Evolutionary conservation across 2,113 vertebrate species (phyloP).

Genomic region (Corythaixoides concolor): DNA sequence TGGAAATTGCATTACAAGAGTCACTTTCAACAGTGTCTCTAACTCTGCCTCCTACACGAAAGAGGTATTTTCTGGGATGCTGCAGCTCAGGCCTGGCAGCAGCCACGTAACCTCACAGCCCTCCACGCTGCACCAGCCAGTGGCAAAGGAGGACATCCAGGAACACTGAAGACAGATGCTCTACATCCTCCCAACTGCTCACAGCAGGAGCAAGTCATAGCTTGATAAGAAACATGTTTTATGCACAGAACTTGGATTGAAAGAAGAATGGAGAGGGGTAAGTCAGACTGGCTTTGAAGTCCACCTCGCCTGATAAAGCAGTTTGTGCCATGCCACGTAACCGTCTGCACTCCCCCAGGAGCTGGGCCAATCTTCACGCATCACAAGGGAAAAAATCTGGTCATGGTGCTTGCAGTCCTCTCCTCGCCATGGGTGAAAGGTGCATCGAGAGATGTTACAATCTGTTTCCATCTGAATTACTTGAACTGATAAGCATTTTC

Average conservation of each 20-base stretch:
- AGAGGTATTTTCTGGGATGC: neutral
- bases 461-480: constrained; percentile 5
- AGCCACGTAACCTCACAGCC: neutral
- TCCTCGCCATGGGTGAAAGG: neutral
- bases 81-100: neutral
- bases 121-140: neutral
- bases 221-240: neutral
- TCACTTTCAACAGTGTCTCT: neutral
- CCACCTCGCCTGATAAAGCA: neutral
- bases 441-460: neutral
- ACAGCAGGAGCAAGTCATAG: neutral
- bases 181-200: neutral
- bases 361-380: neutral
- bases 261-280: neutral
- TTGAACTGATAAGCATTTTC: neutral
- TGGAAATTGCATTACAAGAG: neutral
- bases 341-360: neutral
- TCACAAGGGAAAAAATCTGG: neutral
- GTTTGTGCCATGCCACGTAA: rapidly evolving
- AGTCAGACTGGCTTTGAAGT: neutral
- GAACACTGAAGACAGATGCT: neutral
- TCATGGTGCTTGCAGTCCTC: rapidly evolving
- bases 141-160: neutral
- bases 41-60: rapidly evolving
- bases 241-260: neutral